These are phyloP conservation scores for Muscicapa striata DNA, from an alignment of 2,797 vertebrate genomes.

Conservation along the genomic window DNA sequence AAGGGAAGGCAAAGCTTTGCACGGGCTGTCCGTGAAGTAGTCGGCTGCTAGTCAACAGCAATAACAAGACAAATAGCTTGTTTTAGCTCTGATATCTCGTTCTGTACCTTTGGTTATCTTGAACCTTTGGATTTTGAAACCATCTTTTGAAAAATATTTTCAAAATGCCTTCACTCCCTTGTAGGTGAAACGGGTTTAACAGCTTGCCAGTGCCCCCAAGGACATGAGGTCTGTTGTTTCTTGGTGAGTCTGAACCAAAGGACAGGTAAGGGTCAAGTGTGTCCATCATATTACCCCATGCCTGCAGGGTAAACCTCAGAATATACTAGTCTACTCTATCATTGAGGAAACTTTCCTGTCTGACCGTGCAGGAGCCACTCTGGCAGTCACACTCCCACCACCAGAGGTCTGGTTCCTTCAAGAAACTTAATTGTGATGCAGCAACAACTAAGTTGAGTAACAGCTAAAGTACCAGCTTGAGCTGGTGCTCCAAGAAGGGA, in stretches of 20 bases:
- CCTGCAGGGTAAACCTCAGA: neutral
- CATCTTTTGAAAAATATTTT: neutral
- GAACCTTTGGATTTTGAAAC: neutral
- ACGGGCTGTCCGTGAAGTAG: neutral
- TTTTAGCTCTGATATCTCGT: neutral
- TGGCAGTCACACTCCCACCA: neutral
- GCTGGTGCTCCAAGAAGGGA: neutral
- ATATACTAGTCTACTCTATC: accelerated
- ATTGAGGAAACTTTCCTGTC: neutral
- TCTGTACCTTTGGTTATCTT: neutral
- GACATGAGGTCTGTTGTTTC: neutral
- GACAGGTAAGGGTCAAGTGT: neutral
- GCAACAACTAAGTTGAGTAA: neutral
- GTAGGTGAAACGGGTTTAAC: neutral
- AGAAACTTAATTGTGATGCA: neutral
- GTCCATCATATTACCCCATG: neutral
- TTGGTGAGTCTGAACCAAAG: neutral
- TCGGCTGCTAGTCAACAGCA: neutral
- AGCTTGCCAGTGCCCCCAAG: neutral
- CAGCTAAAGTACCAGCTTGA: neutral
- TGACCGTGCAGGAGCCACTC: neutral
- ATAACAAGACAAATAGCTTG: neutral
- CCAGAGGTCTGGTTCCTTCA: neutral
- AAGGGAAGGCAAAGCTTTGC: neutral
- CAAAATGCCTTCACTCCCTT: neutral